Evolutionary conservation across 2,113 vertebrate genomes (phyloP), one percentile per base, ranked within the genome.

Genomic region (Pipra filicauda): DNA sequence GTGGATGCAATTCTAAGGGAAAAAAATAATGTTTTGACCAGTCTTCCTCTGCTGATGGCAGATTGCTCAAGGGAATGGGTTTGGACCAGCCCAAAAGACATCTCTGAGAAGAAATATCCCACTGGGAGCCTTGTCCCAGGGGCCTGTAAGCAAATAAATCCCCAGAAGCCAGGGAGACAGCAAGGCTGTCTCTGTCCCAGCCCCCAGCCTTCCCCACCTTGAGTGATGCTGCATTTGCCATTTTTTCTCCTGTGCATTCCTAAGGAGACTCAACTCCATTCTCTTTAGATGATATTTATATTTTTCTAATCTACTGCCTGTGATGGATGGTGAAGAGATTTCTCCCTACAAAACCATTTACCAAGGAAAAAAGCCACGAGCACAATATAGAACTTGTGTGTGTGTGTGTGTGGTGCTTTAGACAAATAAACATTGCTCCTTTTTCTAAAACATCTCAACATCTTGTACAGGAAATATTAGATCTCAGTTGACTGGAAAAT

Each of bases 381-480:
- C 76, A 65, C 73, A 57, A 78, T 59, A 91, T 1, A 89, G 80
- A 96, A 84, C 84, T 72, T 14, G 48, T 48, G 75, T 69, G 69
- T 49, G 67, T 62, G 77, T 85, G 58, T 30, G 69, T 20, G 31
- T 37, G 62, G 73, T 31, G 18, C 85, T 83, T 85, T 41, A 94
- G 94, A 96, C 93, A 88, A 95, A 93, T 89, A 96, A 91, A 85
- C 73, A 75, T 26, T 37, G 62, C 88, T 93, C 37, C 30, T 54
- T 70, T 93, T 51, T 58, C 77, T 92, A 88, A 93, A 81, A 77
- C 73, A 83, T 27, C 59, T 75, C 83, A 97, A 77, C 65, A 73
- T 89, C 88, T 84, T 87, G 74, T 93, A 78, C 52, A 79, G 84
- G 93, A 96, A 96, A 95, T 73, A 95, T 97, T 94, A 86, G 90